A percentile compares a stretch with the other conserved stretches of the same genome.
These are phyloP conservation scores for Cyprinella venusta DNA, from an alignment of 2,797 vertebrate species.

Conservation along the genomic window DNA sequence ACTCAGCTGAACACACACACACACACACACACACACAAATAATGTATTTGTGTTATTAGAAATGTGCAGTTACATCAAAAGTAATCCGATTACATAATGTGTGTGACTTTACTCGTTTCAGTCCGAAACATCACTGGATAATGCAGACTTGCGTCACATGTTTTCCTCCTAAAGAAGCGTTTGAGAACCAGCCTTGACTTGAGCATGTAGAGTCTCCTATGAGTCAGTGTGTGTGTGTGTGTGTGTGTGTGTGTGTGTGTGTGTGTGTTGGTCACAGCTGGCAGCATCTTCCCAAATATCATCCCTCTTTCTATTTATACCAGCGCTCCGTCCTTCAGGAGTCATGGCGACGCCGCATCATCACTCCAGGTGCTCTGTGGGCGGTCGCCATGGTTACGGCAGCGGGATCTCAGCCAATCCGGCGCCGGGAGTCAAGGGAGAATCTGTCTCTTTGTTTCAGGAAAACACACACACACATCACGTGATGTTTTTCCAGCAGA, in stretches of 20 bases:
- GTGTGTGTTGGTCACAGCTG: slow-evolving; percentile 44
- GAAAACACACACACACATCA: slow-evolving; percentile 24
- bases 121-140: too few relatives aligned
- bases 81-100: too few relatives aligned
- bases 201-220: background rate
- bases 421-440: slow-evolving; percentile 38
- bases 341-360: slow-evolving; percentile 54
- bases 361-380: slow-evolving; percentile 62
- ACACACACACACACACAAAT: too few relatives aligned
- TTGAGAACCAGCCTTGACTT: background rate
- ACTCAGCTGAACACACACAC: too few relatives aligned
- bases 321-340: slow-evolving; percentile 54
- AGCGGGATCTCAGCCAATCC: slow-evolving; percentile 56
- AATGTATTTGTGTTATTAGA: too few relatives aligned
- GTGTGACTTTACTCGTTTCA: background rate
- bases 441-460: slow-evolving; percentile 48
- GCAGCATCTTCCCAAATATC: slow-evolving; percentile 40
- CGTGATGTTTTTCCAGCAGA: slow-evolving; percentile 24
- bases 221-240: slow-evolving; percentile 11
- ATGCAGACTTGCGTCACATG: too few relatives aligned
- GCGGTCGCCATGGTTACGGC: slow-evolving; percentile 59
- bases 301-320: slow-evolving; percentile 46
- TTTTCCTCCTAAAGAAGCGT: too few relatives aligned
- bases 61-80: too few relatives aligned
- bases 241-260: background rate